A percentile compares a stretch with the other conserved stretches of the same genome.
Conservation (phyloP, 23 tunicate species). For the Trididemnum miniatum region DNA sequence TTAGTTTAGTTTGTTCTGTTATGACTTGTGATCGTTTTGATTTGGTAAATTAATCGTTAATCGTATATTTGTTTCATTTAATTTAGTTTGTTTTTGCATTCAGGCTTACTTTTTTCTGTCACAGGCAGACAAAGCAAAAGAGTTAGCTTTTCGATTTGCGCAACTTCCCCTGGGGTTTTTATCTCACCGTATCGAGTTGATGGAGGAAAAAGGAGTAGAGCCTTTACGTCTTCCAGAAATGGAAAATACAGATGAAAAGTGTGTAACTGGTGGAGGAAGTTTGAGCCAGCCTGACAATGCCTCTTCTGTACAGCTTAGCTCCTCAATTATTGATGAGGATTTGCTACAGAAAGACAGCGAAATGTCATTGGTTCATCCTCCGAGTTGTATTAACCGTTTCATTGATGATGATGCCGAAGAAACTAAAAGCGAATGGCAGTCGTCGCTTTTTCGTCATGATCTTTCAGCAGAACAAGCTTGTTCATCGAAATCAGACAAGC, state of each 20-base stretch:
- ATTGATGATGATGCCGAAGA: neutral
- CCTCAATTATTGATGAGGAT: no score
- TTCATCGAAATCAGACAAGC: neutral
- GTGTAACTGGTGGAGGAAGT: neutral
- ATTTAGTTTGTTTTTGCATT: neutral
- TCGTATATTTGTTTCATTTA: neutral
- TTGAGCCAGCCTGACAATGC: neutral
- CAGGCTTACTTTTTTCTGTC: neutral
- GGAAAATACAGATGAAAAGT: neutral
- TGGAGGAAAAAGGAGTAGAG: conserved; percentile 8
- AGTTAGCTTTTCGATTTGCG: neutral
- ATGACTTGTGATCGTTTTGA: neutral
- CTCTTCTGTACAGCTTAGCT: no score
- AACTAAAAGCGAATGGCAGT: neutral
- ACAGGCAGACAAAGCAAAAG: conserved; percentile 13
- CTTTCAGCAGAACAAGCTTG: neutral
- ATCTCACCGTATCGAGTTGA: neutral
- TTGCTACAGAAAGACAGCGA: no score
- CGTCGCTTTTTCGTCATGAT: neutral
- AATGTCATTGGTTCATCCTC: no score
- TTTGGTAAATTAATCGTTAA: neutral
- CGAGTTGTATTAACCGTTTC: no score
- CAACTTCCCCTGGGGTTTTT: conserved; percentile 10
- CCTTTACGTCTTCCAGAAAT: neutral
- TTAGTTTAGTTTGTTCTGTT: neutral